A percentile compares a stretch with the other conserved stretches of the same genome.
These are phyloP conservation scores for Trisateles emortualis DNA, from an alignment of 2,888 invertebrate species.

Conservation along the genomic window DNA sequence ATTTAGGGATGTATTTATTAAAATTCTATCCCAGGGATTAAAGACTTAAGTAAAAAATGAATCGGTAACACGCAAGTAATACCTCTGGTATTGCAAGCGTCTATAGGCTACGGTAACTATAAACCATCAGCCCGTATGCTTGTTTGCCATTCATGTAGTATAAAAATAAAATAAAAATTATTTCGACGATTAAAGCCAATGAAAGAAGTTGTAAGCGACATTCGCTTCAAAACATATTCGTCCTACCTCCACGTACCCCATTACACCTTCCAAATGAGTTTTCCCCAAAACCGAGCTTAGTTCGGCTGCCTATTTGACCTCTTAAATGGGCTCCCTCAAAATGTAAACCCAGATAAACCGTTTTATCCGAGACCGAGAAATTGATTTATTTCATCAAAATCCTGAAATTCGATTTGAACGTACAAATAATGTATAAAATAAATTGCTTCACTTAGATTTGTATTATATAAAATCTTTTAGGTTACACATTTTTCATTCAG, in stretches of 20 bases:
- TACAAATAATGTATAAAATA: conserved; percentile 1
- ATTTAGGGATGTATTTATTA: no score
- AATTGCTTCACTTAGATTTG: conserved; percentile 1
- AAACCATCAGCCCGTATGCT: no score
- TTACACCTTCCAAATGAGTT: conserved; percentile 45
- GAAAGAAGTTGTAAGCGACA: neutral
- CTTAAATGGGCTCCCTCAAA: conserved; percentile 32
- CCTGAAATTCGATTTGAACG: conserved; percentile 21
- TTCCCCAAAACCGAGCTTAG: conserved; percentile 40
- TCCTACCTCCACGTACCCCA: conserved; percentile 21
- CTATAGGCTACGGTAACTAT: no score
- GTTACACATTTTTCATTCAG: no score
- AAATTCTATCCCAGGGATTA: no score
- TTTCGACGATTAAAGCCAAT: neutral
- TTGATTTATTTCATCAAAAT: conserved; percentile 43
- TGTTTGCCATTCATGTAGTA: no score
- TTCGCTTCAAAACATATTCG: conserved; percentile 20
- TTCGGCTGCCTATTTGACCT: conserved; percentile 33
- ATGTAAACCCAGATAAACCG: conserved; percentile 41
- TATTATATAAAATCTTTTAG: neutral
- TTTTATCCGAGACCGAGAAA: conserved; percentile 38
- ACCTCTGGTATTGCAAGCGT: no score
- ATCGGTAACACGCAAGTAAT: no score
- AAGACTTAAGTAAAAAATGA: no score
- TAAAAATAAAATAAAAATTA: no score